These are phyloP conservation scores for Dysidea cf. avara DNA, from an alignment of 37 sponge, comb jelly and placozoan species.

Conservation along the genomic window DNA sequence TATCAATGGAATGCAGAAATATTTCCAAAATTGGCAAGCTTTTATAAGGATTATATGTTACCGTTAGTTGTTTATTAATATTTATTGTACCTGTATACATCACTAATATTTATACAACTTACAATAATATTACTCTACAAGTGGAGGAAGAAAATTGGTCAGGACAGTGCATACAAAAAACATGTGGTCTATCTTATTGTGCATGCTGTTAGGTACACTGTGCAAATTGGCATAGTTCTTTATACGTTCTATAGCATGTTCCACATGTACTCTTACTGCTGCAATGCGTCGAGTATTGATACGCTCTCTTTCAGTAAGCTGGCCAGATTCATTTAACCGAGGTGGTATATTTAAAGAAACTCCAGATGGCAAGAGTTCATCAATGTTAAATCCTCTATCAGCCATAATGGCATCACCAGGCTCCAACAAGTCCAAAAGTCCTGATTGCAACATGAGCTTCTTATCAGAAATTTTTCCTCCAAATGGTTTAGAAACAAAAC, in stretches of 20 bases:
- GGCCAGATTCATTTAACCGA: slow-evolving; percentile 1
- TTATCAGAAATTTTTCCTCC: slow-evolving; percentile 13
- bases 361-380: slow-evolving; percentile 15
- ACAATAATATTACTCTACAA: too few relatives aligned
- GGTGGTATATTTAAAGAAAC: slow-evolving; percentile 24
- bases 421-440: slow-evolving; percentile 29
- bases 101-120: too few relatives aligned
- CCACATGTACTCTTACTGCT: slow-evolving; percentile 28
- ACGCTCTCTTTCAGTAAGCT: slow-evolving; percentile 12
- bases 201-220: too few relatives aligned
- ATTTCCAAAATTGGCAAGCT: too few relatives aligned
- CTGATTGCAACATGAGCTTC: slow-evolving; percentile 28
- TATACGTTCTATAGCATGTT: slow-evolving; percentile 18
- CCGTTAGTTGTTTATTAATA: too few relatives aligned
- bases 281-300: slow-evolving; percentile 9
- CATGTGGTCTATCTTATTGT: too few relatives aligned
- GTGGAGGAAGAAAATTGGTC: too few relatives aligned
- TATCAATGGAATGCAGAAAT: too few relatives aligned
- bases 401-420: slow-evolving; percentile 28
- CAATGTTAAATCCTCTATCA: slow-evolving; percentile 35
- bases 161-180: too few relatives aligned
- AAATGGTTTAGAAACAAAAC: slow-evolving; percentile 20
- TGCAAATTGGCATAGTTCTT: slow-evolving; percentile 4
- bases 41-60: too few relatives aligned
- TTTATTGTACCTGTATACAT: too few relatives aligned